These are phyloP conservation scores for Hemibagrus guttatus DNA, from an alignment of 2,797 vertebrate species.

Conservation along the genomic window DNA sequence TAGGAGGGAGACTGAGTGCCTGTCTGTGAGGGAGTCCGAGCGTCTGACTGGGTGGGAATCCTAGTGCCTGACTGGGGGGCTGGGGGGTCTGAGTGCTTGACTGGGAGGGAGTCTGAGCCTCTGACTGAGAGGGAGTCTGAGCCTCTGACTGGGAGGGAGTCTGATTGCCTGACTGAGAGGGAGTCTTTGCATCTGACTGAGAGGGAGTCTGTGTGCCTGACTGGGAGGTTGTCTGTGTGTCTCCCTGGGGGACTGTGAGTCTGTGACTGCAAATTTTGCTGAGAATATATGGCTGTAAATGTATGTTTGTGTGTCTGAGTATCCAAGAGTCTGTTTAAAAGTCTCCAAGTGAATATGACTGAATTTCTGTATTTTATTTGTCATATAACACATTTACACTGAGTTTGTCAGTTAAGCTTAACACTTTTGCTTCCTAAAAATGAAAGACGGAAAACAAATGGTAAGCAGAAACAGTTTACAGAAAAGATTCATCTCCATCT, in stretches of 20 bases:
- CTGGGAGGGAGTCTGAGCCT: neutral
- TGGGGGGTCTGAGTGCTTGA: neutral
- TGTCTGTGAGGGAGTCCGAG: neutral
- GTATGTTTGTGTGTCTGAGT: neutral
- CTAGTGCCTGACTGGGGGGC: neutral
- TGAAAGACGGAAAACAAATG: slow-evolving; percentile 15
- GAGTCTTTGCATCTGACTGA: neutral
- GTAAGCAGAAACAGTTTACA: slow-evolving; percentile 32
- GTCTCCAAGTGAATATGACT: neutral
- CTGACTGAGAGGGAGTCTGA: neutral
- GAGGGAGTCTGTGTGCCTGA: neutral
- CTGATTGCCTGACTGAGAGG: neutral
- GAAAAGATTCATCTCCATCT: slow-evolving; percentile 26
- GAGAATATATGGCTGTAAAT: neutral
- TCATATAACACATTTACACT: neutral
- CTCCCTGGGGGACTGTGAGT: neutral
- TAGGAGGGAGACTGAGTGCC: too few relatives aligned
- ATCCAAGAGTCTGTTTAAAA: slow-evolving; percentile 1
- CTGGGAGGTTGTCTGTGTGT: neutral
- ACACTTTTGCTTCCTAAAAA: slow-evolving; percentile 25
- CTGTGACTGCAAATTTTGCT: neutral
- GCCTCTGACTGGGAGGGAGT: neutral
- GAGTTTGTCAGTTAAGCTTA: slow-evolving; percentile 24
- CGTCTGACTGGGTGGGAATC: neutral
- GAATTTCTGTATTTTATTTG: slow-evolving; percentile 14